Percentiles rank a stretch among this genome's conserved stretches.
phyloP scores from a whole-genome alignment of 2,113 vertebrate genomes.

The Alectura lathami region DNA sequence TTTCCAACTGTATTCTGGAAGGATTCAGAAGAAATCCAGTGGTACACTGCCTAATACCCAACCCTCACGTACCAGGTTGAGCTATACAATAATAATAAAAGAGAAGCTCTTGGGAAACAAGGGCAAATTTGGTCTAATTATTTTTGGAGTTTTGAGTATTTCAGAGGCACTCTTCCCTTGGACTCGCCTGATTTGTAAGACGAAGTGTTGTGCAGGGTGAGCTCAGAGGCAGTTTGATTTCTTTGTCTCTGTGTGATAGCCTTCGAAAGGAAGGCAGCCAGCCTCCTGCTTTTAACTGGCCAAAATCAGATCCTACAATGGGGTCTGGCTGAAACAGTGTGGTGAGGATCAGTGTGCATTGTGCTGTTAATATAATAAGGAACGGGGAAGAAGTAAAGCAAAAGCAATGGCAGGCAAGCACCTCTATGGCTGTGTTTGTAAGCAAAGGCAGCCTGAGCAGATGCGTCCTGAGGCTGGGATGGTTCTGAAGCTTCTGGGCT shows the following conservation, averaged over 20 bases:
- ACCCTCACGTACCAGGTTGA: background rate
- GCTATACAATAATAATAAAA: background rate
- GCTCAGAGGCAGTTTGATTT: background rate
- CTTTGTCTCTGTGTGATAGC: background rate
- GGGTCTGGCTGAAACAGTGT: background rate
- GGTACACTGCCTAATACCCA: fast-evolving
- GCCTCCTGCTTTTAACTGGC: background rate
- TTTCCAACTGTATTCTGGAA: background rate
- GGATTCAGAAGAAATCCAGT: background rate
- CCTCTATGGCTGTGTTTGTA: background rate
- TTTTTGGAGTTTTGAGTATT: background rate
- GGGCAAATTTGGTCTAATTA: background rate
- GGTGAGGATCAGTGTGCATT: fast-evolving
- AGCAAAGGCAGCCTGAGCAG: background rate
- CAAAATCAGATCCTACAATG: background rate
- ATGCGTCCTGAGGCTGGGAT: background rate
- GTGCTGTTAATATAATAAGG: background rate
- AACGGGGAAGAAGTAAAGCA: background rate
- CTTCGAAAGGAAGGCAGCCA: background rate
- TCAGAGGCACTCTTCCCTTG: background rate
- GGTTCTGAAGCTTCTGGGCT: background rate
- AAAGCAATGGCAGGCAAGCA: background rate
- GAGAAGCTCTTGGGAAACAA: background rate
- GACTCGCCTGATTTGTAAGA: background rate
- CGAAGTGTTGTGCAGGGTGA: background rate